A percentile compares a stretch with the other conserved stretches of the same genome.
These are phyloP conservation scores for Alcedo atthis DNA, from an alignment of 2,797 vertebrate genomes.

Conservation along the genomic window DNA sequence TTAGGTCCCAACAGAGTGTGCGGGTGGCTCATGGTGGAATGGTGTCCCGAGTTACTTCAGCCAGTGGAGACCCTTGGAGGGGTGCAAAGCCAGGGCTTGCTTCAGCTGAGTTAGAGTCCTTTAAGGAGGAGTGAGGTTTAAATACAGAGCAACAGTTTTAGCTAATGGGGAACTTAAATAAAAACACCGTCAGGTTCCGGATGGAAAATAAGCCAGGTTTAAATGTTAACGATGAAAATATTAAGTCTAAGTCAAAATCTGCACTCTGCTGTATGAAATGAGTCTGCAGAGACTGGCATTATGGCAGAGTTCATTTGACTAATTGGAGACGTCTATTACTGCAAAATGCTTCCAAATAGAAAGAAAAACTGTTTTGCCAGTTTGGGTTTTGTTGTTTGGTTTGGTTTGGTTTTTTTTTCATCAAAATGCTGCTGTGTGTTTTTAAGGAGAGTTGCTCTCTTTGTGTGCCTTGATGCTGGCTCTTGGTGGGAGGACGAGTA, in stretches of 20 bases:
- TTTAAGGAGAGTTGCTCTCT: neutral
- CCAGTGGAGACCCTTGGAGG: neutral
- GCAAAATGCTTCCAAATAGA: constrained; percentile 31
- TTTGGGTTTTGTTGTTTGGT: neutral
- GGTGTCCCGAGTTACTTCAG: neutral
- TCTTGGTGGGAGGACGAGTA: fast-evolving
- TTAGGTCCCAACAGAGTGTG: neutral
- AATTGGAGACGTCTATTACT: neutral
- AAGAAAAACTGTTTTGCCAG: neutral
- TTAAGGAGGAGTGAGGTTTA: neutral
- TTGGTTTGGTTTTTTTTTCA: neutral
- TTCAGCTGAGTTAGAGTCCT: neutral
- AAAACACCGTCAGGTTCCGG: neutral
- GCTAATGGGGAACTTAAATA: constrained; percentile 3
- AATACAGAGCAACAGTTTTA: neutral
- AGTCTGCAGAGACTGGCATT: constrained; percentile 24
- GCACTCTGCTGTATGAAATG: neutral
- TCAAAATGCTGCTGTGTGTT: neutral
- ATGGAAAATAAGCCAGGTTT: constrained; percentile 34
- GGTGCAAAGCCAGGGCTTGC: neutral
- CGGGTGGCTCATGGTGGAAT: neutral
- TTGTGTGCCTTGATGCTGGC: fast-evolving
- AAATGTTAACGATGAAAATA: constrained; percentile 45
- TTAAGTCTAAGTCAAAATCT: constrained; percentile 8
- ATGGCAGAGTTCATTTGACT: constrained; percentile 39